Percentiles rank a stretch among this genome's conserved stretches.
Evolutionary conservation across 1,140 invertebrate species (phyloP).

Genomic region (Brachionus rotundiformis): DNA sequence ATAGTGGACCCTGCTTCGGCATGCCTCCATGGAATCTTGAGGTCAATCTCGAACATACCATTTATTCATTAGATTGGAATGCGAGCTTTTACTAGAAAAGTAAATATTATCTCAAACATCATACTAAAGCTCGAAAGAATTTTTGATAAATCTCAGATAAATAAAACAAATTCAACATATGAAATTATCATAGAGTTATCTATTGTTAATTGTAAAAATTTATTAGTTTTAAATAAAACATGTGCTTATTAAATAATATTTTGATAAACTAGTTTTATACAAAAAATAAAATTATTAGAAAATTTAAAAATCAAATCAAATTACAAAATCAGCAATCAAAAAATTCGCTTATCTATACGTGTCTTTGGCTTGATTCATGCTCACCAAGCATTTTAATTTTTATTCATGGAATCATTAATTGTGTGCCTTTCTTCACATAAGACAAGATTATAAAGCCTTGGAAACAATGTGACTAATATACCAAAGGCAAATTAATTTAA

Average conservation of each 20-base stretch:
- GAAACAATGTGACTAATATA: not conserved
- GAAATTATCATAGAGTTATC: not conserved
- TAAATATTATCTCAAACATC: not conserved
- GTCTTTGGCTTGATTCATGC: not conserved
- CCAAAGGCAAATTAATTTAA: not conserved
- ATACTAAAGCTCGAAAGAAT: not conserved
- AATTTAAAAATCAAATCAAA: not conserved
- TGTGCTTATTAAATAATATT: too few relatives aligned
- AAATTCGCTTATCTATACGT: not conserved
- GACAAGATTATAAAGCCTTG: not conserved
- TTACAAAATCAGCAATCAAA: not conserved
- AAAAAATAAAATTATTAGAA: not conserved
- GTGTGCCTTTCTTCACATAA: not conserved
- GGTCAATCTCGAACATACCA: not conserved
- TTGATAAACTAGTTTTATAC: not conserved
- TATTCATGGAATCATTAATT: too few relatives aligned
- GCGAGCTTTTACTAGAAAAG: not conserved
- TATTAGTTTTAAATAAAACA: not conserved
- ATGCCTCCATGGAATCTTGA: too few relatives aligned
- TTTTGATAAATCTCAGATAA: not conserved
- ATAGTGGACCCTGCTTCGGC: too few relatives aligned
- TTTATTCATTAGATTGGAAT: not conserved
- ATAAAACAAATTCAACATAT: not conserved
- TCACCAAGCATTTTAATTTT: not conserved
- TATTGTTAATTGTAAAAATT: not conserved